Evolutionary conservation across 2,797 vertebrate species (phyloP).

Genomic region (Halcyon badia): DNA sequence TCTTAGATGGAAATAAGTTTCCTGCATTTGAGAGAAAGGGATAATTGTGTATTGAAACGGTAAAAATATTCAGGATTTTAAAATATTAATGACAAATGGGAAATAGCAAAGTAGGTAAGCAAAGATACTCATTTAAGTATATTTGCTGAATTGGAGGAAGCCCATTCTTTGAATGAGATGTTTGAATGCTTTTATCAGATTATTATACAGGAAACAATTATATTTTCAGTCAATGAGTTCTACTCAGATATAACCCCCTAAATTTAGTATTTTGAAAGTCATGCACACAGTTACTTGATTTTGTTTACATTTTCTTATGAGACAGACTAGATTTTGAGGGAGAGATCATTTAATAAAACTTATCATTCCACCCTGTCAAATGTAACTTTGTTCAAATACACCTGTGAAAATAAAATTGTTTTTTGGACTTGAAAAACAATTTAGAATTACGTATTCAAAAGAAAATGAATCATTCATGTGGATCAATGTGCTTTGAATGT

Average conservation of each 20-base stretch:
- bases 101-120: background rate
- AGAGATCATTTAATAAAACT: background rate
- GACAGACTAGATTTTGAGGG: background rate
- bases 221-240: background rate
- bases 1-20: background rate
- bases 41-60: background rate
- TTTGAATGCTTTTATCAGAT: background rate
- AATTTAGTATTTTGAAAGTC: background rate
- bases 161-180: background rate
- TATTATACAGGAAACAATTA: background rate
- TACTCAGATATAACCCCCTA: background rate
- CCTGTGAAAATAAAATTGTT: background rate
- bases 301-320: background rate
- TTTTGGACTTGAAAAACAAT: background rate
- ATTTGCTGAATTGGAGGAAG: background rate
- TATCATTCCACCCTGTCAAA: background rate
- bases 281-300: background rate
- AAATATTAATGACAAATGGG: background rate
- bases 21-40: background rate
- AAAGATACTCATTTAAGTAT: background rate
- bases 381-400: background rate
- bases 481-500: background rate
- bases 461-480: background rate
- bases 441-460: background rate
- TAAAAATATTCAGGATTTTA: background rate